Conservation (phyloP, 2,797 vertebrate genomes). For the Channallabes apus region DNA sequence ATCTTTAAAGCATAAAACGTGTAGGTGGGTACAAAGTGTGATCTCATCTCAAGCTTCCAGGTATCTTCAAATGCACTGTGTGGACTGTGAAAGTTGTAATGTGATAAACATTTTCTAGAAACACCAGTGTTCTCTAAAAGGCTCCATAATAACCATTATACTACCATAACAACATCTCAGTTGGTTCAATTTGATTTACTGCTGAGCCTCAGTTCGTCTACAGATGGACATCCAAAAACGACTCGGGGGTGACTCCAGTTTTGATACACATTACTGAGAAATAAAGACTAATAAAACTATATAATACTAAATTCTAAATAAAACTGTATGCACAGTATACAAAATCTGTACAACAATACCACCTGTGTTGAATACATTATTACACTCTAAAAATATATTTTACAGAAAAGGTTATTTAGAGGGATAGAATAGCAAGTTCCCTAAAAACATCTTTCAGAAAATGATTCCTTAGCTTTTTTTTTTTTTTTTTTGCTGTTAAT, state of each 20-base stretch:
- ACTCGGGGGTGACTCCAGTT: background rate
- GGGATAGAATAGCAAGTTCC: background rate
- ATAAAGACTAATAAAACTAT: background rate
- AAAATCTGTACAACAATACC: background rate
- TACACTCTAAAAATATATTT: background rate
- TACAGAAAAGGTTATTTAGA: background rate
- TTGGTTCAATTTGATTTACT: background rate
- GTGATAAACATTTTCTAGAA: background rate
- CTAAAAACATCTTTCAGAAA: background rate
- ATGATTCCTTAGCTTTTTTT: background rate
- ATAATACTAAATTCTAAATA: background rate
- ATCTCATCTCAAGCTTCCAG: conserved; percentile 1
- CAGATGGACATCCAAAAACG: background rate
- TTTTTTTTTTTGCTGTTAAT: background rate
- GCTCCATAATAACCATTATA: background rate
- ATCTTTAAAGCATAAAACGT: conserved; percentile 10
- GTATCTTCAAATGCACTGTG: conserved; percentile 9
- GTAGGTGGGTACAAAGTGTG: conserved; percentile 24
- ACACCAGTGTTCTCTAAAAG: background rate
- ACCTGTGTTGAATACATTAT: background rate
- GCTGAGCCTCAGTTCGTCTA: background rate
- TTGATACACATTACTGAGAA: background rate
- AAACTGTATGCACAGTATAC: background rate
- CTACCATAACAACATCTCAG: background rate
- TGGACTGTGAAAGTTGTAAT: background rate